phyloP scores from a whole-genome alignment of 1,140 invertebrate genomes.

The Ostrea edulis region DNA sequence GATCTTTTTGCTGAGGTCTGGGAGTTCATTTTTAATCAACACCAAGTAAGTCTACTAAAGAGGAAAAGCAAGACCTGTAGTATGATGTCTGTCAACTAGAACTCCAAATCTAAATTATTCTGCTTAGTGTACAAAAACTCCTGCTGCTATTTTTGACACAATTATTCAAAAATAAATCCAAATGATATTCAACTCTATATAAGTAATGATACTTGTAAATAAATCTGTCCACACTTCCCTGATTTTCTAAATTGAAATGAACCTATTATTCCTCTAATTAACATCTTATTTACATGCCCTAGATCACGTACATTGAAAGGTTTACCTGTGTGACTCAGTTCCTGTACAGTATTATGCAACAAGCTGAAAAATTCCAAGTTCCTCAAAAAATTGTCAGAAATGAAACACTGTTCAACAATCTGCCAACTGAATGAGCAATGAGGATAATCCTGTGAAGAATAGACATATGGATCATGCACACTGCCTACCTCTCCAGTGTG shows the following conservation, averaged over 20 bases:
- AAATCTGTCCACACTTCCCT: background rate
- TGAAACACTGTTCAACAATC: too few species aligned
- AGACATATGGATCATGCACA: too few species aligned
- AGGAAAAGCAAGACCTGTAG: background rate
- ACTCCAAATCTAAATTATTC: background rate
- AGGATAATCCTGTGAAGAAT: too few species aligned
- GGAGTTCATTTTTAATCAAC: background rate
- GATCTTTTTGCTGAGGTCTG: background rate
- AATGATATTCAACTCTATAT: background rate
- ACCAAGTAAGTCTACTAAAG: background rate
- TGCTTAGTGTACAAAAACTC: background rate
- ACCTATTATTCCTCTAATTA: background rate
- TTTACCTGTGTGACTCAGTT: background rate
- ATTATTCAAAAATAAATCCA: background rate
- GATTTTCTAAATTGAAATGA: background rate
- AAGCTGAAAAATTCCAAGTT: background rate
- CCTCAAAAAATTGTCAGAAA: too few species aligned
- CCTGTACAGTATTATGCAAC: background rate
- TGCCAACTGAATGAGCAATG: too few species aligned
- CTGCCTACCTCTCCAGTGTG: too few species aligned
- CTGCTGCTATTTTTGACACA: background rate
- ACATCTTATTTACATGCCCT: background rate
- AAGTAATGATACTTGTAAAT: background rate
- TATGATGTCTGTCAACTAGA: too few species aligned
- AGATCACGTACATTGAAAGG: background rate